phyloP scores from a whole-genome alignment of 2,888 invertebrate species.

The Plebejus anna region DNA sequence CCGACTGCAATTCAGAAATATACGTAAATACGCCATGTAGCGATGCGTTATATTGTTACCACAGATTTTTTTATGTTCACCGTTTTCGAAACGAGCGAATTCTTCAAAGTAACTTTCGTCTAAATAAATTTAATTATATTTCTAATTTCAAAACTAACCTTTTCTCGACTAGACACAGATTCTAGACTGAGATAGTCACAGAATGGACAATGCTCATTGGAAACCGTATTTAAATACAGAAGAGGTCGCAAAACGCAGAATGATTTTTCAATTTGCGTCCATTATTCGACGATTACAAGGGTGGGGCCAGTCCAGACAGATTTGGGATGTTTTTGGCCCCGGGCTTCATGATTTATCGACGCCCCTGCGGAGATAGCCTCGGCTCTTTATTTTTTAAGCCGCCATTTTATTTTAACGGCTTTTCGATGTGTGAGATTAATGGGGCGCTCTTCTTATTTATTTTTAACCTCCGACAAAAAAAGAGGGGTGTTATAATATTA shows the following conservation, averaged over 20 bases:
- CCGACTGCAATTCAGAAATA: no score
- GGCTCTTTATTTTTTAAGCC: slow-evolving; percentile 63
- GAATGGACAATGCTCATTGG: neutral
- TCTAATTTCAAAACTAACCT: no score
- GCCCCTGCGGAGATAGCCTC: slow-evolving; percentile 48
- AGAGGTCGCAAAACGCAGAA: slow-evolving; percentile 44
- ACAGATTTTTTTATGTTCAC: no score
- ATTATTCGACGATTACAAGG: slow-evolving; percentile 77
- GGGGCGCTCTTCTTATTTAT: slow-evolving; percentile 29
- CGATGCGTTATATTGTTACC: no score
- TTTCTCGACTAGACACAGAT: neutral
- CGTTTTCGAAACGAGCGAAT: no score
- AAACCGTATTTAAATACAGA: slow-evolving; percentile 1
- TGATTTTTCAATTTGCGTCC: slow-evolving; percentile 74
- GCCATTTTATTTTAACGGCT: slow-evolving; percentile 60
- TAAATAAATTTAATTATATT: no score
- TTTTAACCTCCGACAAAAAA: neutral
- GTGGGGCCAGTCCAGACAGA: slow-evolving; percentile 63
- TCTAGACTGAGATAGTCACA: no score
- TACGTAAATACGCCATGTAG: no score
- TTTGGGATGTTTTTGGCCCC: slow-evolving; percentile 61
- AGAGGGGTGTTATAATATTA: no score
- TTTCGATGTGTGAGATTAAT: slow-evolving; percentile 55
- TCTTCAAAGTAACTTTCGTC: no score
- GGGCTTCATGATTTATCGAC: slow-evolving; percentile 67